Percentiles rank a stretch among this genome's conserved stretches.
These are phyloP conservation scores for Elegia similella DNA, from an alignment of 2,888 invertebrate genomes.

Conservation along the genomic window DNA sequence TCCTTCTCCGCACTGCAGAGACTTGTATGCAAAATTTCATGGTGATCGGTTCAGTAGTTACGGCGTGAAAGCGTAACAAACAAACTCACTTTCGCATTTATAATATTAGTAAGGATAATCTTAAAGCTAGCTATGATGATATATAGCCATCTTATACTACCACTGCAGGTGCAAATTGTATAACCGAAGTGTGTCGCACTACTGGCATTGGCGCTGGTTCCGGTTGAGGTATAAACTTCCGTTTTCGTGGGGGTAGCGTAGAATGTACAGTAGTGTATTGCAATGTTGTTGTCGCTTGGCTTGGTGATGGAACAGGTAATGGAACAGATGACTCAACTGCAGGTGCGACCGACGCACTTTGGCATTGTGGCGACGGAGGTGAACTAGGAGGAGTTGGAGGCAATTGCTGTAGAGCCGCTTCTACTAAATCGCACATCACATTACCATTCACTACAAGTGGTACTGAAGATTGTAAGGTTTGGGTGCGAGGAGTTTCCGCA, in stretches of 20 bases:
- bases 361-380: slow-evolving; percentile 71
- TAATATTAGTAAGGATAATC: slow-evolving; percentile 13
- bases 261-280: slow-evolving; percentile 60
- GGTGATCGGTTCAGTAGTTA: no score
- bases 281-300: slow-evolving; percentile 53
- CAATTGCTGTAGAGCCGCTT: slow-evolving; percentile 71
- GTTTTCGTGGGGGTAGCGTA: slow-evolving; percentile 89
- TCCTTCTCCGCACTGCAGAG: no score
- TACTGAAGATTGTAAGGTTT: slow-evolving; percentile 51
- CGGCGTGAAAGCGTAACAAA: no score
- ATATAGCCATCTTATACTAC: no score
- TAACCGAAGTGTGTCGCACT: slow-evolving; percentile 85
- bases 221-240: slow-evolving; percentile 88
- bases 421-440: slow-evolving; percentile 71
- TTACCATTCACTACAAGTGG: slow-evolving; percentile 56
- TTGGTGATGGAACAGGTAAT: slow-evolving; percentile 66
- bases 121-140: slow-evolving; percentile 42
- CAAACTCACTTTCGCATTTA: no score
- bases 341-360: slow-evolving; percentile 56
- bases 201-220: slow-evolving; percentile 60
- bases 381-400: slow-evolving; percentile 83
- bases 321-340: slow-evolving; percentile 48
- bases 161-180: slow-evolving; percentile 90
- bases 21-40: no score
- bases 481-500: slow-evolving; percentile 73